phyloP scores from a whole-genome alignment of 2,888 invertebrate species.

The Trachelus troglodyta region DNA sequence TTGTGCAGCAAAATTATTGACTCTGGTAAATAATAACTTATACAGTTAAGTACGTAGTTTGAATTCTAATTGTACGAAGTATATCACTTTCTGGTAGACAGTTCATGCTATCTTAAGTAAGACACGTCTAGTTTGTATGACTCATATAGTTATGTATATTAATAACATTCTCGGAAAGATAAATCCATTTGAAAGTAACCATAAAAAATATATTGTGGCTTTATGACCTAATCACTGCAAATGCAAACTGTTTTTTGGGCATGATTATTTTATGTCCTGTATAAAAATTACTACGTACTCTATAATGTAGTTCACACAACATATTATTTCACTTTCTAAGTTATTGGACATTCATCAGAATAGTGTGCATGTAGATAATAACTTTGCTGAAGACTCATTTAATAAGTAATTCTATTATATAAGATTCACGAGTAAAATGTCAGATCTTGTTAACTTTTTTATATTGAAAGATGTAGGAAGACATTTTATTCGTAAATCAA shows the following conservation, averaged over 20 bases:
- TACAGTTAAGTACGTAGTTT: neutral
- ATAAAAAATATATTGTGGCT: neutral
- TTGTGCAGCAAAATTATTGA: too few relatives aligned
- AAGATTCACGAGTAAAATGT: neutral
- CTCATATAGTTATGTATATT: neutral
- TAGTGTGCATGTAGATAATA: neutral
- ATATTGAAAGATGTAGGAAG: neutral
- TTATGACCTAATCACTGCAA: neutral
- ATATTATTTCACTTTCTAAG: neutral
- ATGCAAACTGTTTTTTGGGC: neutral
- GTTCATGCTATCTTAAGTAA: neutral
- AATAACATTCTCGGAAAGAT: neutral
- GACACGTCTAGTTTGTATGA: neutral
- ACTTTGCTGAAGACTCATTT: neutral
- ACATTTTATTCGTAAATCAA: conserved; percentile 9
- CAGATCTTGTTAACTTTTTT: neutral
- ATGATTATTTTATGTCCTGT: neutral
- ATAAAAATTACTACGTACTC: neutral
- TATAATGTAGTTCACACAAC: neutral
- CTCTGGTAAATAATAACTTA: neutral
- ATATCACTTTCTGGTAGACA: neutral
- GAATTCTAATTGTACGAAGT: neutral
- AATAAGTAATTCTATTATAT: neutral
- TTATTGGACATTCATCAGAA: neutral
- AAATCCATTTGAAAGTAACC: neutral